Conservation (phyloP, 2,113 vertebrate species). For the Cacatua alba region DNA sequence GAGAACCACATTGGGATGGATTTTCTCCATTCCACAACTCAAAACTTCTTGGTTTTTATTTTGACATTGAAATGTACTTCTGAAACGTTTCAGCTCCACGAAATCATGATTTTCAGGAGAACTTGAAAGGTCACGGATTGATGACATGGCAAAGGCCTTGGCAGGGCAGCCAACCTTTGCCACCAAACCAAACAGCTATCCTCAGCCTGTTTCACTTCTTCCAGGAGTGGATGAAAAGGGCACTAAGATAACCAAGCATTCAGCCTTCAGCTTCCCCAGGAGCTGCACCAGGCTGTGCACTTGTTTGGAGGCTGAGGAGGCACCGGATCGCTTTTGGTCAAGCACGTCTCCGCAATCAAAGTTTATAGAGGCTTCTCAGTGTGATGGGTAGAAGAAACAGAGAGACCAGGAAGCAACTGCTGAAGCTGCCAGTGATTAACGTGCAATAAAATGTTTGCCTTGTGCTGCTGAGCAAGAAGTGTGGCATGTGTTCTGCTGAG, state of each 20-base stretch:
- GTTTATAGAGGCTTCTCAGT: background rate
- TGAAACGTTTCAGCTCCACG: background rate
- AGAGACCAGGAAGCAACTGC: constrained; percentile 32
- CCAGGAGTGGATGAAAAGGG: background rate
- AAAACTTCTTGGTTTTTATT: background rate
- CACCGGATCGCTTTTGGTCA: background rate
- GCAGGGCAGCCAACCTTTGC: background rate
- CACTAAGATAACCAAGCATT: background rate
- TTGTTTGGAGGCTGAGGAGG: background rate
- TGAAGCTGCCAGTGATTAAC: constrained; percentile 32
- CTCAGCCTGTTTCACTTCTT: background rate
- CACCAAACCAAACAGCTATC: fast-evolving
- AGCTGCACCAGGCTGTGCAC: background rate
- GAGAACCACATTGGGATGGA: too few species aligned
- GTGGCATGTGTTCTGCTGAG: constrained; percentile 63
- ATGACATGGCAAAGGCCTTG: background rate
- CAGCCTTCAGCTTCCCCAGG: background rate
- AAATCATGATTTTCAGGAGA: background rate
- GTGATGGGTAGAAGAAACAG: background rate
- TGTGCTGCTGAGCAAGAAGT: constrained; percentile 50
- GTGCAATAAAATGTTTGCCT: constrained; percentile 51
- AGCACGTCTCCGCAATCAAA: background rate
- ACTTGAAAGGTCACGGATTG: background rate
- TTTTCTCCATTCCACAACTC: background rate
- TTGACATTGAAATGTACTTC: background rate